Conservation (phyloP, 1,140 invertebrate genomes). For the Heliconius nattereri region DNA sequence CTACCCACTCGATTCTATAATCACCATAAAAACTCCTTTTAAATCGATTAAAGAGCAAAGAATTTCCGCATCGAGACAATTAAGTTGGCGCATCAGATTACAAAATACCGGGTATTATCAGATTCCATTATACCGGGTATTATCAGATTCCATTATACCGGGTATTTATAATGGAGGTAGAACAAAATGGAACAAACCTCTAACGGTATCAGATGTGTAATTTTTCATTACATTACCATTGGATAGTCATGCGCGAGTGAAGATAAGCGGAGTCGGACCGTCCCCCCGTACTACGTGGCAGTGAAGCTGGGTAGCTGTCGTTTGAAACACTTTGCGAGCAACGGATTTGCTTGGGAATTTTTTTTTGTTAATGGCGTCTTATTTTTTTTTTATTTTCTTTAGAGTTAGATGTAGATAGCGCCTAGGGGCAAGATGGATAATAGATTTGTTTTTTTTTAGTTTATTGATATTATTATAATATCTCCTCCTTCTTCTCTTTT, state of each 20-base stretch:
- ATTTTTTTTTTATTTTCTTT: not conserved
- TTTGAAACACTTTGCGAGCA: slow-evolving; percentile 14
- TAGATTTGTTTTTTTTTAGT: no score
- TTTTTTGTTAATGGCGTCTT: slow-evolving; percentile 25
- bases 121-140: slow-evolving; percentile 40
- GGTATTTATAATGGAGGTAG: slow-evolving; percentile 44
- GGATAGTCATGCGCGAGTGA: slow-evolving; percentile 71
- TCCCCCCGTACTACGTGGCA: slow-evolving; percentile 53
- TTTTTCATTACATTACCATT: slow-evolving; percentile 79
- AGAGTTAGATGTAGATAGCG: not conserved
- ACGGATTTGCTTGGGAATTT: slow-evolving; percentile 9
- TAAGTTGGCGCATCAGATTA: slow-evolving; percentile 44
- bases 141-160: slow-evolving; percentile 42
- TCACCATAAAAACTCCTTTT: slow-evolving; percentile 33
- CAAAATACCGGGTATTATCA: slow-evolving; percentile 38
- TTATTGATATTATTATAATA: no score
- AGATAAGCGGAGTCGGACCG: slow-evolving; percentile 60
- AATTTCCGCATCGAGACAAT: slow-evolving; percentile 31
- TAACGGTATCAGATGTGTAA: slow-evolving; percentile 76
- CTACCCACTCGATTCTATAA: slow-evolving; percentile 11
- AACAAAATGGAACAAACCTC: slow-evolving; percentile 49
- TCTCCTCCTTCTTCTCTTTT: no score
- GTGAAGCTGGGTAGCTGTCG: slow-evolving; percentile 37
- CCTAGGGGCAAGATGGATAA: not conserved
- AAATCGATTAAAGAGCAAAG: slow-evolving; percentile 38